These are phyloP conservation scores for Lepidonotus clava DNA, from an alignment of 2,888 invertebrate genomes.

Conservation along the genomic window DNA sequence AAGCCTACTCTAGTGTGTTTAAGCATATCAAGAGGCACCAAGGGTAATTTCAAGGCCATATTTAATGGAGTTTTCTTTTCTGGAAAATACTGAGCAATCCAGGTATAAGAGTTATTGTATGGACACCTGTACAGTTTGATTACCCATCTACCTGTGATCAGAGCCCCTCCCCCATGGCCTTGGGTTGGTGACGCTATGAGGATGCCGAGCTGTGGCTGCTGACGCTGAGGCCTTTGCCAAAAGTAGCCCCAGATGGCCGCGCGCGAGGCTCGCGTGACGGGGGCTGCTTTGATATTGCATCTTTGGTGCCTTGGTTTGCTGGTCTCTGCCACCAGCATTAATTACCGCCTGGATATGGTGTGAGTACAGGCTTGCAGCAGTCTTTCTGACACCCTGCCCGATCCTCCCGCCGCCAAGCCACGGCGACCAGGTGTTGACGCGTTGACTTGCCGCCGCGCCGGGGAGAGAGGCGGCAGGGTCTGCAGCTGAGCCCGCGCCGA, in stretches of 20 bases:
- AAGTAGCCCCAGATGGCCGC: neutral
- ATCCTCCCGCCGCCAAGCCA: too few relatives aligned
- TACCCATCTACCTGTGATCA: constrained; percentile 1
- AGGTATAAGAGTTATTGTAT: neutral
- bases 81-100: neutral
- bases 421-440: too few relatives aligned
- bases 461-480: too few relatives aligned
- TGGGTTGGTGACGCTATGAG: too few relatives aligned
- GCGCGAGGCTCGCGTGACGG: neutral
- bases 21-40: constrained; percentile 22
- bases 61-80: constrained; percentile 1
- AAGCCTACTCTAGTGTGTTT: neutral
- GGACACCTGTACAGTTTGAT: neutral
- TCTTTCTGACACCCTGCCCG: too few relatives aligned
- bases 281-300: neutral
- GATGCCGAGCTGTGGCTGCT: too few relatives aligned
- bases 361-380: neutral
- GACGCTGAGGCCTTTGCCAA: too few relatives aligned
- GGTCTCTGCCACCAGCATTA: neutral
- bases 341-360: neutral
- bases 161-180: neutral
- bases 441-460: too few relatives aligned
- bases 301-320: neutral
- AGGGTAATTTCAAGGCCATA: constrained; percentile 10
- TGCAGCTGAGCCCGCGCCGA: too few relatives aligned